Evolutionary conservation across 2,113 vertebrate genomes (phyloP), one percentile per base, ranked within the genome.

Genomic region (Neolamprologus sp.): DNA sequence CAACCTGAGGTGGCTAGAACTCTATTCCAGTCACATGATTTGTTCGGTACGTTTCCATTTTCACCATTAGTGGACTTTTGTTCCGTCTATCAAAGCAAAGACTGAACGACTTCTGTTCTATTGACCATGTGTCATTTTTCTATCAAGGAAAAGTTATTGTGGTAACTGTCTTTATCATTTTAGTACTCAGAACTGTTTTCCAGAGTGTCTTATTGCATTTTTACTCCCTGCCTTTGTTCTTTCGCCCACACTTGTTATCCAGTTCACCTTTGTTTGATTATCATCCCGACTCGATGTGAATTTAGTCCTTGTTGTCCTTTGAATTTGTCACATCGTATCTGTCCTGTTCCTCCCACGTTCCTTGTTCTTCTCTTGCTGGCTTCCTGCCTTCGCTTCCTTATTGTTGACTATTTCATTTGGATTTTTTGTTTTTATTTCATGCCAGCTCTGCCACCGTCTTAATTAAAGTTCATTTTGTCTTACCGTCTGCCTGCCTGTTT

Each of bases 1-100:
- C 19, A 65, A 7, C n/a, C 0, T 23, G 65, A 45, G 1, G 5
- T 26, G 37, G 68, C 1, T 73, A 0, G 5, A 73, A 45, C 37
- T 45, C 68, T 17, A 7, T 73, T 73, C 68, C 40, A 45, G 68
- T 16, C 21, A 45, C 40, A 45, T 37, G 33, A 73, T 7, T 26
- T 42, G 13, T 17, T 73, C 3, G 0, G 21, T 45, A 6, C 0
- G 9, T 23, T 26, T 23, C 21, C 6, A 1, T 73, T 73, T 26
- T 5, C 5, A 73, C 7, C 14, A 73, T 7, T 45, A 45, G 2
- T 45, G 40, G 40, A 16, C 40, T 73, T 73, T 17, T 45, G 14
- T 26, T 23, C 21, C 2, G 1, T 3, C 65, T 26, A 16, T 2
- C 68, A 73, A 2, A 26, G 4, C 37, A 73, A 5, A 14, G 68